Evolutionary conservation across 2,113 vertebrate genomes (phyloP), one percentile per base, ranked within the genome.

Genomic region (Rhinolophus sinicus): DNA sequence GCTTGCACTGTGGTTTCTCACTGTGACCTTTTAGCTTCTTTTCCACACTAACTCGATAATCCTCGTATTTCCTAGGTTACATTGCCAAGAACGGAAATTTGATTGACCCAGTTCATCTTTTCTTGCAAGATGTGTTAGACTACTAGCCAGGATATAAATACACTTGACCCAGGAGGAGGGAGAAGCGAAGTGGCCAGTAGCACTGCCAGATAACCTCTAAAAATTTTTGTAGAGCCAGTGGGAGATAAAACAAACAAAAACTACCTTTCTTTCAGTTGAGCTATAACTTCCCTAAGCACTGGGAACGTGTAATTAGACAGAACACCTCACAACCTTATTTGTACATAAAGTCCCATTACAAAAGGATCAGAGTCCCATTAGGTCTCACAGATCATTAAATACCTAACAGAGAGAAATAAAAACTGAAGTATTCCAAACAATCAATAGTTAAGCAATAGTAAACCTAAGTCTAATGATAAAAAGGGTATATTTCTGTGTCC

Each of bases 401-500:
- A 76, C 44, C 47, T 62, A 83, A 65, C 18, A 89, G 13, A 77
- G 38, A 93, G 89, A 86, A 90, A 64, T 83, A 64, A 81, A 58
- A 70, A 83, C 22, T 54, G 26, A 84, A 85, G 56, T 77, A 78
- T 35, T 56, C 26, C 47, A 73, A 95, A 80, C 24, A 77, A 50
- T 47, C 35, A 52, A 75, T 1, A 76, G 33, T 70, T 35, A 89
- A 72, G 18, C 47, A 54, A 88, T 30, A 90, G 13, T 30, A 92
- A 85, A 93, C 44, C 52, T 95, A 70, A 83, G 50, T 88, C 30
- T 50, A 85, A 81, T 33, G 56, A 83, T 26, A 62, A 96, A 94
- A 88, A 70, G 4, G 5, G 22, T 30, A 33, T 5, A 67, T n/a
- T 44, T 69, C n/a, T 78, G 10, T 47, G 30, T 33, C 67, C 15